A percentile compares a stretch with the other conserved stretches of the same genome.
phyloP scores from a whole-genome alignment of 2,797 vertebrate genomes.

The Sebastes oblongus region DNA sequence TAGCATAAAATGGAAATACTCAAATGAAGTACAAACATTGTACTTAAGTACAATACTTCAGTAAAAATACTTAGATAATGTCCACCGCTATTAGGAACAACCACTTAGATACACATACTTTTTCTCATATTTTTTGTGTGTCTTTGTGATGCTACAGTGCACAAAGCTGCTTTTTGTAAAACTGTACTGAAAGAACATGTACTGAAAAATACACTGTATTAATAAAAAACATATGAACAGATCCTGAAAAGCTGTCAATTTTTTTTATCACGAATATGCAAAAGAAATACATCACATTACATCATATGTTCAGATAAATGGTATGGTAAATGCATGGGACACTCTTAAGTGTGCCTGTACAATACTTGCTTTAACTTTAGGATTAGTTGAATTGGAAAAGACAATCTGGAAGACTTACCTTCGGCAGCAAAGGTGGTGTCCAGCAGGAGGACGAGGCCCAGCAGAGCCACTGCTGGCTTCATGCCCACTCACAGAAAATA shows the following conservation, averaged over 20 bases:
- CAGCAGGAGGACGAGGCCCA: constrained; percentile 64
- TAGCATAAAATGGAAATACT: background rate
- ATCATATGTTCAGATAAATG: background rate
- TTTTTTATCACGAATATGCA: background rate
- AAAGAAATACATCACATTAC: background rate
- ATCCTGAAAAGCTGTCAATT: background rate
- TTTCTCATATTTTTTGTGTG: background rate
- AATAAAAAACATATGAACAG: background rate
- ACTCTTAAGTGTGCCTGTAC: background rate
- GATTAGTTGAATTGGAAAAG: background rate
- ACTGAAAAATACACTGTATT: background rate
- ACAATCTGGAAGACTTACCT: constrained; percentile 53
- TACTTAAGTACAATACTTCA: background rate
- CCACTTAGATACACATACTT: background rate
- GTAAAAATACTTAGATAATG: too few species aligned
- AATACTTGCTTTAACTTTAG: background rate
- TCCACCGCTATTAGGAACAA: background rate
- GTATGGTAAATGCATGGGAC: background rate
- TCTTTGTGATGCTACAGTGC: background rate
- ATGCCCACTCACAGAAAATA: constrained; percentile 48
- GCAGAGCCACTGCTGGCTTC: constrained; percentile 65
- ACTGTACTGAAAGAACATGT: background rate
- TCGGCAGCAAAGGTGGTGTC: constrained; percentile 71
- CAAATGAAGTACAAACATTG: background rate
- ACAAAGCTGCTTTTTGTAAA: background rate